A percentile compares a stretch with the other conserved stretches of the same genome.
Evolutionary conservation across 2,113 vertebrate species (phyloP).

Genomic region (Loxodonta africana): DNA sequence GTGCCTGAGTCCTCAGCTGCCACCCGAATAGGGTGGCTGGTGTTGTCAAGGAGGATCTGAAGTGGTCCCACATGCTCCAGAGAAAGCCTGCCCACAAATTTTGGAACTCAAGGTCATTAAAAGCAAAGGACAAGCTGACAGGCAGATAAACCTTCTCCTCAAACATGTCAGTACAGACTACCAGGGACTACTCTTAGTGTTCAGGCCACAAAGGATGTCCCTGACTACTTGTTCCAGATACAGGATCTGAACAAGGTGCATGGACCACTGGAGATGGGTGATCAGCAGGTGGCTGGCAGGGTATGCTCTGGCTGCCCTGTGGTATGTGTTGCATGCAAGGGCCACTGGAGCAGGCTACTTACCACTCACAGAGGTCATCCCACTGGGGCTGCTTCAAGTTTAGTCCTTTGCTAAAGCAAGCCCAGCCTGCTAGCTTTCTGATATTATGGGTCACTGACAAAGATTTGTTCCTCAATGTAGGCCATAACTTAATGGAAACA

Average conservation of each 20-base stretch:
- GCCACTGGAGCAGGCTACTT: rapidly evolving
- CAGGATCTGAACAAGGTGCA: background rate
- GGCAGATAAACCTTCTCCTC: background rate
- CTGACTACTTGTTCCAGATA: background rate
- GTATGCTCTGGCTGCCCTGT: rapidly evolving
- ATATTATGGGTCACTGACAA: background rate
- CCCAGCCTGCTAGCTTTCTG: background rate
- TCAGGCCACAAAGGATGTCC: rapidly evolving
- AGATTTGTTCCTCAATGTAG: background rate
- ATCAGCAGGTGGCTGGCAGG: rapidly evolving
- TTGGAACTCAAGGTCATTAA: background rate
- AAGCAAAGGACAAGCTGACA: background rate
- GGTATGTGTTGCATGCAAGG: rapidly evolving
- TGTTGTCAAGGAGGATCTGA: background rate
- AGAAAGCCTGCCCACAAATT: background rate
- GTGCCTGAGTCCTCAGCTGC: background rate
- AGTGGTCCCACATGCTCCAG: background rate
- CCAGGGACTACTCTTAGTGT: background rate
- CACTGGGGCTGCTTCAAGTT: background rate
- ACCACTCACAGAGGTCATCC: rapidly evolving
- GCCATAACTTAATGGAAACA: background rate
- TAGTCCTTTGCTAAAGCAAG: background rate
- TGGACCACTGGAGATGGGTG: rapidly evolving
- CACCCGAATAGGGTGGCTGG: background rate
- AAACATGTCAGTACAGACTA: background rate